phyloP scores from a whole-genome alignment of 2,113 vertebrate genomes.

The Odontophorus gujanensis region DNA sequence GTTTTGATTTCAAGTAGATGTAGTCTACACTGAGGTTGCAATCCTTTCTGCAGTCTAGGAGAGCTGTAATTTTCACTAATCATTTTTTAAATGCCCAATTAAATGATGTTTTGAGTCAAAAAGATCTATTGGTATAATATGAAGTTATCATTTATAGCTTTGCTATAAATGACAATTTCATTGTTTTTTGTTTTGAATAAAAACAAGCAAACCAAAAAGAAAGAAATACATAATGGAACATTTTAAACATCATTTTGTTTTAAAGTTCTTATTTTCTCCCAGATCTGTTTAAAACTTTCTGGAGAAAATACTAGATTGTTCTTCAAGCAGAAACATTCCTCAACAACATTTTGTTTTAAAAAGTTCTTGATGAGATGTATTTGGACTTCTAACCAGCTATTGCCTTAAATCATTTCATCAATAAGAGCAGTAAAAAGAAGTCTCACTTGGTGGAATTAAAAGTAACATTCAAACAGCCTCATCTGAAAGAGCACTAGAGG shows the following conservation, averaged over 20 bases:
- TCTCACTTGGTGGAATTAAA: neutral
- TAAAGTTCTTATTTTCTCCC: neutral
- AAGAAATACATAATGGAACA: neutral
- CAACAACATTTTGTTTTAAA: constrained; percentile 41
- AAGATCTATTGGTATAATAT: neutral
- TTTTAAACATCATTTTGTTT: neutral
- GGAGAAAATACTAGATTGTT: constrained; percentile 36
- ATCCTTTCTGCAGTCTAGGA: neutral
- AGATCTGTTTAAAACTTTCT: neutral
- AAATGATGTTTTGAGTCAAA: neutral
- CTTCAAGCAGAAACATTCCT: constrained; percentile 31
- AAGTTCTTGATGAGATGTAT: neutral
- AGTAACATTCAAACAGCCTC: neutral
- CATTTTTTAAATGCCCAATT: neutral
- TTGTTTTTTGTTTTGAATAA: neutral
- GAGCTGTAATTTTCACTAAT: neutral
- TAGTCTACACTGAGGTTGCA: neutral
- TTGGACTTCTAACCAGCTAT: constrained; percentile 43
- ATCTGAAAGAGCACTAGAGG: neutral
- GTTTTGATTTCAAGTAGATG: neutral
- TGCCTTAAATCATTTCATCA: constrained; percentile 41
- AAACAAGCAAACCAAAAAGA: neutral
- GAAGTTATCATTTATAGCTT: neutral
- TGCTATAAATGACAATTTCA: neutral
- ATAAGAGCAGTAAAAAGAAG: neutral